phyloP scores from a whole-genome alignment of 2,797 vertebrate species.

The Thripadectes ignobilis region DNA sequence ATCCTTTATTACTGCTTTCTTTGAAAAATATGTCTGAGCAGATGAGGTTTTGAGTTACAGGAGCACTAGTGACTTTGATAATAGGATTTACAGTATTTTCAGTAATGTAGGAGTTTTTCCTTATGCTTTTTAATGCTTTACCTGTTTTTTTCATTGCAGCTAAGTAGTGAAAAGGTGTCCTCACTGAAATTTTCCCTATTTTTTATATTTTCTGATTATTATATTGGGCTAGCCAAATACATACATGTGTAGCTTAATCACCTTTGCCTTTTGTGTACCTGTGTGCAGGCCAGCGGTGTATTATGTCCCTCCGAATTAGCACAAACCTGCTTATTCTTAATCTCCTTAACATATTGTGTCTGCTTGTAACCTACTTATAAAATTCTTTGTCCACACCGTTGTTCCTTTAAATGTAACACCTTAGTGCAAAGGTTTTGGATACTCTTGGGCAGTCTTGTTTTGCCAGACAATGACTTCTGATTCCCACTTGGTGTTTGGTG shows the following conservation, averaged over 20 bases:
- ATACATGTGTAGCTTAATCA: background rate
- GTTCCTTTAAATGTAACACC: background rate
- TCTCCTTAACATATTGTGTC: background rate
- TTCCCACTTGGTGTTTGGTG: background rate
- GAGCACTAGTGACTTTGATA: background rate
- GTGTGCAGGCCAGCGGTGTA: background rate
- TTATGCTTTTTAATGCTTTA: background rate
- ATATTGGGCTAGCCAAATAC: background rate
- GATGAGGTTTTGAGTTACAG: background rate
- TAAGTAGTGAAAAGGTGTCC: background rate
- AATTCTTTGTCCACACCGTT: background rate
- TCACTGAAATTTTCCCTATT: background rate
- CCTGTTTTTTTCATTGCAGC: background rate
- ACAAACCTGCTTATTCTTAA: background rate
- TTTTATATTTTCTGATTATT: background rate
- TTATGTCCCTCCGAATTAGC: background rate
- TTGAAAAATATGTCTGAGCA: background rate
- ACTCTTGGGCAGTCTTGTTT: background rate
- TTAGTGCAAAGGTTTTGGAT: background rate
- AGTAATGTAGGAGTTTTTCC: background rate
- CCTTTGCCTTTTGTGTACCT: background rate
- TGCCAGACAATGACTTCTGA: fast-evolving
- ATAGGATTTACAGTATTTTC: background rate
- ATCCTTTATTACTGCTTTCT: background rate
- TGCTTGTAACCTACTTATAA: background rate